phyloP scores from a whole-genome alignment of 2,888 invertebrate genomes.

The Apocheima hispidaria region DNA sequence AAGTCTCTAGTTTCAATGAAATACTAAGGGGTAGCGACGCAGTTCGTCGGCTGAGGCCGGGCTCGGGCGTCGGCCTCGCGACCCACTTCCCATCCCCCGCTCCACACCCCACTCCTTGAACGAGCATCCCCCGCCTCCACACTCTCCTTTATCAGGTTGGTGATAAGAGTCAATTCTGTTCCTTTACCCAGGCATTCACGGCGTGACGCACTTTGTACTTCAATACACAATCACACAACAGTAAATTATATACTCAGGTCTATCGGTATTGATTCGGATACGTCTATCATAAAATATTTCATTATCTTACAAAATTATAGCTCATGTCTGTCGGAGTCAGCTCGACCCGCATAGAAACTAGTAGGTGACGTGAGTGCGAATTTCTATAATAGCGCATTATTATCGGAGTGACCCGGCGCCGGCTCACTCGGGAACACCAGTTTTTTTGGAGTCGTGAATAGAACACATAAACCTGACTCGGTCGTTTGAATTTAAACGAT shows the following conservation, averaged over 20 bases:
- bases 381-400: constrained; percentile 31
- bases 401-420: constrained; percentile 42
- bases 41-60: constrained; percentile 70
- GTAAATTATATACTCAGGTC: background rate
- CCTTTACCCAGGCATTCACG: constrained; percentile 36
- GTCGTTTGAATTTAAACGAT: constrained; percentile 58
- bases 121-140: constrained; percentile 53
- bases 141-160: constrained; percentile 72
- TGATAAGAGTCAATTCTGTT: constrained; percentile 63
- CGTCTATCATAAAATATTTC: constrained; percentile 11
- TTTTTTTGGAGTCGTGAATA: constrained; percentile 47
- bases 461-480: constrained; percentile 57
- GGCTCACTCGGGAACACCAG: constrained; percentile 37
- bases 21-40: constrained; percentile 65
- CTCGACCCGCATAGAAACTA: constrained; percentile 15
- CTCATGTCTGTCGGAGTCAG: background rate
- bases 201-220: constrained; percentile 37
- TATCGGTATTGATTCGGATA: constrained; percentile 9
- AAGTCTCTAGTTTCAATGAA: constrained; percentile 50
- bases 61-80: constrained; percentile 79
- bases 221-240: constrained; percentile 7
- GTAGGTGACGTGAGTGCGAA: constrained; percentile 28
- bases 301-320: constrained; percentile 17
- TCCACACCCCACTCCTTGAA: constrained; percentile 47
- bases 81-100: constrained; percentile 72